phyloP scores from a whole-genome alignment of 2,888 invertebrate species.

The Netelia fuscicornis region DNA sequence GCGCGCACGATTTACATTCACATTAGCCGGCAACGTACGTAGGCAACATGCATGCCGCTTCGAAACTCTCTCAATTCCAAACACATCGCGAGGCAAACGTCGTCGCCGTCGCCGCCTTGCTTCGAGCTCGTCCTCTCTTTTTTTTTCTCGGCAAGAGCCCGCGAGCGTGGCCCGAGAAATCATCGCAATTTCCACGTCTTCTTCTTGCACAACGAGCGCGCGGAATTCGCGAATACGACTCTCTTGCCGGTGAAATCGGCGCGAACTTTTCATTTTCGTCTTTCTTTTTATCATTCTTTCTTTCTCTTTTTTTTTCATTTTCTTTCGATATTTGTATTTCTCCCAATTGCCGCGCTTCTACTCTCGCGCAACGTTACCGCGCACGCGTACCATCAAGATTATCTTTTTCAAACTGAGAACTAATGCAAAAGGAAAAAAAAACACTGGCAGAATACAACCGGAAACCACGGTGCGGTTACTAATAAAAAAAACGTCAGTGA shows the following conservation, averaged over 20 bases:
- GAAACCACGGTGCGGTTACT: background rate
- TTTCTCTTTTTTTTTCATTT: background rate
- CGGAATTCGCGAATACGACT: constrained; percentile 20
- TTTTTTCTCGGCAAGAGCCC: constrained; percentile 20
- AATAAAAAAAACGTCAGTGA: constrained; percentile 26
- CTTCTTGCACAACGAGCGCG: constrained; percentile 50
- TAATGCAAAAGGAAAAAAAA: background rate
- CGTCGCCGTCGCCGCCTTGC: constrained; percentile 18
- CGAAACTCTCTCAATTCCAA: constrained; percentile 65
- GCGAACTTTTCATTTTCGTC: constrained; percentile 14
- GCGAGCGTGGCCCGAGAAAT: constrained; percentile 56
- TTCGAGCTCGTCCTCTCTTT: constrained; percentile 2
- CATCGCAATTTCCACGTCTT: constrained; percentile 59
- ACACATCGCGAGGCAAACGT: constrained; percentile 50
- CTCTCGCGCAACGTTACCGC: too few species aligned
- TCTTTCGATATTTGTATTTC: background rate
- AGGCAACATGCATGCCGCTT: constrained; percentile 24
- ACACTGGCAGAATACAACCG: background rate
- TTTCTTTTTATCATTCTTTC: background rate
- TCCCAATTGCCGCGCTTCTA: background rate
- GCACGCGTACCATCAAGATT: background rate
- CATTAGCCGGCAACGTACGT: constrained; percentile 8
- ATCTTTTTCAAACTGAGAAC: background rate
- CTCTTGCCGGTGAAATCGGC: constrained; percentile 56
- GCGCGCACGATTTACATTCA: constrained; percentile 42